These are phyloP conservation scores for Venustoraphidia nigricollis DNA, from an alignment of 2,888 invertebrate genomes.

Conservation along the genomic window DNA sequence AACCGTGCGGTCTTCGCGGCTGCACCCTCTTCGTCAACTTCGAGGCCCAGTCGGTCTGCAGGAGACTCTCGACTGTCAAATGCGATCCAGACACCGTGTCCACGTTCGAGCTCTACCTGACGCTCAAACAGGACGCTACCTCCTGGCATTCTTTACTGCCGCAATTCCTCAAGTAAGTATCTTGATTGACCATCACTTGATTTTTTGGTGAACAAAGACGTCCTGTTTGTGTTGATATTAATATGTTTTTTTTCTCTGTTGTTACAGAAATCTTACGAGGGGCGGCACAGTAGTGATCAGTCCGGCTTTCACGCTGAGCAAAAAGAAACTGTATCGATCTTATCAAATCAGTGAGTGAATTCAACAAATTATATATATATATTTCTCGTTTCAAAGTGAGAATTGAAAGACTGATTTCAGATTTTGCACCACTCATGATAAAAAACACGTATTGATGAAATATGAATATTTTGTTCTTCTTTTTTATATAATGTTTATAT, in stretches of 20 bases:
- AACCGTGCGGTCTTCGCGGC: slow-evolving; percentile 79
- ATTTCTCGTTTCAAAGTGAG: slow-evolving; percentile 1
- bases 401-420: slow-evolving; percentile 2
- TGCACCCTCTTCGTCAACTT: slow-evolving; percentile 75
- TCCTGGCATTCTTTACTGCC: slow-evolving; percentile 79
- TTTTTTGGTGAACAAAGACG: neutral
- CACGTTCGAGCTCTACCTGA: slow-evolving; percentile 81
- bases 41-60: slow-evolving; percentile 51
- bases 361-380: neutral
- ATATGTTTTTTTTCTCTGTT: slow-evolving; percentile 14
- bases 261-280: slow-evolving; percentile 64
- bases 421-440: too few relatives aligned
- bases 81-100: slow-evolving; percentile 76
- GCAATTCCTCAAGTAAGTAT: slow-evolving; percentile 77
- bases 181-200: neutral
- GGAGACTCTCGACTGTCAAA: slow-evolving; percentile 67
- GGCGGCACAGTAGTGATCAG: slow-evolving; percentile 80
- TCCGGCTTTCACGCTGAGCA: slow-evolving; percentile 75
- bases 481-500: neutral
- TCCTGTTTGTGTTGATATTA: slow-evolving; percentile 1
- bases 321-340: slow-evolving; percentile 80
- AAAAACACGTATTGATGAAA: too few relatives aligned
- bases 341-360: slow-evolving; percentile 33
- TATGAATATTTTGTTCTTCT: neutral
- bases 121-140: slow-evolving; percentile 70